phyloP scores from a whole-genome alignment of 2,113 vertebrate species.

The Pituophis catenifer region DNA sequence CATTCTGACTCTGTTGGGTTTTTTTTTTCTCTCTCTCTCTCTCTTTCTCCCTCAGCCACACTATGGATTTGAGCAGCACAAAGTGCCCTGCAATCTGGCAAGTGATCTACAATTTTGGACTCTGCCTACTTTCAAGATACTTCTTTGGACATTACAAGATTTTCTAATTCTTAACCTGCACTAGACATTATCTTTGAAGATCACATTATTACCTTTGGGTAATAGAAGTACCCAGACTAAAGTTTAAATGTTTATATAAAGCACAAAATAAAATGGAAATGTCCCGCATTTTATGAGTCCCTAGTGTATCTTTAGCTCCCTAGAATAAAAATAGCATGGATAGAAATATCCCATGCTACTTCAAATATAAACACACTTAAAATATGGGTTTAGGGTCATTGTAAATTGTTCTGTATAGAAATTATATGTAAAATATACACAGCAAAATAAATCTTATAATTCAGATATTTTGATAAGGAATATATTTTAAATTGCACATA shows the following conservation, averaged over 20 bases:
- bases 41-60: conserved; percentile 42
- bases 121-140: conserved; percentile 52
- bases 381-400: not conserved
- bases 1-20: conserved; percentile 43
- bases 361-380: not conserved
- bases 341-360: not conserved
- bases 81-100: conserved; percentile 55
- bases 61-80: conserved; percentile 60
- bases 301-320: not conserved
- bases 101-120: conserved; percentile 48
- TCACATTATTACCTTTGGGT: conserved; percentile 51
- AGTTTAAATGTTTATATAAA: not conserved
- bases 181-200: conserved; percentile 54
- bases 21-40: not conserved
- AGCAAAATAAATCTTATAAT: not conserved
- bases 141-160: conserved; percentile 48
- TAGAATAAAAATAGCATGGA: conserved; percentile 1
- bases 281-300: not conserved
- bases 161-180: conserved; percentile 43
- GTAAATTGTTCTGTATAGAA: not conserved
- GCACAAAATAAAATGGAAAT: not conserved
- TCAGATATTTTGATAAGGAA: not conserved
- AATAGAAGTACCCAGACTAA: conserved; percentile 24
- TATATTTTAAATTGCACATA: not conserved
- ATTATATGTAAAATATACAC: not conserved